These are phyloP conservation scores for Microcebus jonahi DNA, from an alignment of 2,113 vertebrate species.

Conservation along the genomic window DNA sequence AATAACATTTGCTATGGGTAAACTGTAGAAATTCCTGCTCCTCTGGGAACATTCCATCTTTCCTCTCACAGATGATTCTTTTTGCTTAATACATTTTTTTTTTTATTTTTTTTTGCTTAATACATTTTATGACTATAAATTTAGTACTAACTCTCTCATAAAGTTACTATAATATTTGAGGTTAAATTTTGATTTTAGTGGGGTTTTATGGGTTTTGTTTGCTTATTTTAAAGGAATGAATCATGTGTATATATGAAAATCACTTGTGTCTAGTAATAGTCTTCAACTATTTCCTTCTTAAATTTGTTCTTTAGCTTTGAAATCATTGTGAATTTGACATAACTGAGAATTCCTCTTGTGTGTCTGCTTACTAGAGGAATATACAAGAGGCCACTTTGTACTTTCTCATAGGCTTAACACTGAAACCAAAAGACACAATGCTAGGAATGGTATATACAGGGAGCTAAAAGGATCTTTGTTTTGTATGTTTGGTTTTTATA, in stretches of 20 bases:
- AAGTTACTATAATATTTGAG: constrained; percentile 42
- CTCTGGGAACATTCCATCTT: neutral
- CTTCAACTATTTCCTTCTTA: constrained; percentile 39
- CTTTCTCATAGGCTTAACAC: constrained; percentile 36
- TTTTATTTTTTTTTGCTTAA: constrained; percentile 56
- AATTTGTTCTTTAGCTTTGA: constrained; percentile 51
- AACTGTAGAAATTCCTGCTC: constrained; percentile 49
- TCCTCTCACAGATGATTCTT: neutral
- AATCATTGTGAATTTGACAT: constrained; percentile 58
- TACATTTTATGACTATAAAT: constrained; percentile 18
- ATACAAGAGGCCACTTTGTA: constrained; percentile 66
- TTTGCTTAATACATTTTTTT: constrained; percentile 54
- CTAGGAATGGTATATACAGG: constrained; percentile 62
- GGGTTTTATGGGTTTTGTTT: constrained; percentile 27
- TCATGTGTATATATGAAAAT: neutral
- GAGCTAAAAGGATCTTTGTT: constrained; percentile 41
- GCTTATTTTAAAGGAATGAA: constrained; percentile 41
- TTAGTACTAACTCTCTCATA: constrained; percentile 3
- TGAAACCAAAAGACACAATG: constrained; percentile 48
- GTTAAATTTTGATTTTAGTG: constrained; percentile 29
- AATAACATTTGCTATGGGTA: constrained; percentile 50
- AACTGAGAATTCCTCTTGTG: constrained; percentile 68
- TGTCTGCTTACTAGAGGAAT: constrained; percentile 66
- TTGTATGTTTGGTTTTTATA: constrained; percentile 51
- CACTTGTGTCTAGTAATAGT: neutral